A percentile compares a stretch with the other conserved stretches of the same genome.
Conservation (phyloP, 2,113 vertebrate genomes). For the Lipophrys pholis region DNA sequence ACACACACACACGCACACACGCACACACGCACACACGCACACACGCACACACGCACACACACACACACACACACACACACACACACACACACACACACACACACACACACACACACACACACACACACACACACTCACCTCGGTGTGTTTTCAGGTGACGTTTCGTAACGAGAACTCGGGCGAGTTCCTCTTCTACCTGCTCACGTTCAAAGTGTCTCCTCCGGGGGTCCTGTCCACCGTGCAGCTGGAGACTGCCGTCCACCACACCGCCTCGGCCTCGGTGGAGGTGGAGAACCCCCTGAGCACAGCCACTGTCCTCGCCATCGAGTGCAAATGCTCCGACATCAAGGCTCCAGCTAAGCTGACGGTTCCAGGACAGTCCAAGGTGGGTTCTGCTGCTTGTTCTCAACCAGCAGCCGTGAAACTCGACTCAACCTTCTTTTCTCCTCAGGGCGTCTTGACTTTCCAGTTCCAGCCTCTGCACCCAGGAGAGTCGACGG, state of each 20-base stretch:
- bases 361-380: slow-evolving; percentile 82
- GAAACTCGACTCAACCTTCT: neutral
- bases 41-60: slow-evolving; percentile 8
- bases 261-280: slow-evolving; percentile 74
- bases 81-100: slow-evolving; percentile 11
- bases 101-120: slow-evolving; percentile 17
- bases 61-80: slow-evolving; percentile 10
- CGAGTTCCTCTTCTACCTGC: slow-evolving; percentile 87
- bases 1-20: slow-evolving; percentile 13
- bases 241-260: slow-evolving; percentile 80
- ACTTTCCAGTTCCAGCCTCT: slow-evolving; percentile 89
- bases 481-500: slow-evolving; percentile 74
- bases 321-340: slow-evolving; percentile 80
- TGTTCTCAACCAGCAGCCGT: neutral
- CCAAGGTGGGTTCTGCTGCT: slow-evolving; percentile 77
- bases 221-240: slow-evolving; percentile 80
- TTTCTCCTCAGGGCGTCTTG: slow-evolving; percentile 76
- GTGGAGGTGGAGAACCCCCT: slow-evolving; percentile 89
- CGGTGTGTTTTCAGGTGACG: slow-evolving; percentile 81
- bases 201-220: slow-evolving; percentile 84
- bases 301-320: slow-evolving; percentile 73
- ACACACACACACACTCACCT: slow-evolving; percentile 16
- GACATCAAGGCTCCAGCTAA: slow-evolving; percentile 85
- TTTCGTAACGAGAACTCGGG: slow-evolving; percentile 85
- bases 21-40: slow-evolving; percentile 1